These are phyloP conservation scores for cat (Felis catus) DNA, from an alignment of 2,113 vertebrate genomes.

Conservation along the genomic window DNA sequence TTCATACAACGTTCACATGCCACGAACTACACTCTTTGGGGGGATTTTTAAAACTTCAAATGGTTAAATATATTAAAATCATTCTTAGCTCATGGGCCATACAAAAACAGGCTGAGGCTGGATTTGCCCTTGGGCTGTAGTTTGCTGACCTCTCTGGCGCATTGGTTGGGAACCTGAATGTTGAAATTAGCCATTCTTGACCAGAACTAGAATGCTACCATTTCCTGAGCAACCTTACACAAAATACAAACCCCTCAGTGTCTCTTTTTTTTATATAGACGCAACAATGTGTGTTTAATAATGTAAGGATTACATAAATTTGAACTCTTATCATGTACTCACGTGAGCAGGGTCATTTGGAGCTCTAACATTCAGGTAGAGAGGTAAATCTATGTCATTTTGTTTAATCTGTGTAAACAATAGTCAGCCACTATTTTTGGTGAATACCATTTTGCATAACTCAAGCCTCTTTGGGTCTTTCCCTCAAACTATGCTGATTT, in stretches of 20 bases:
- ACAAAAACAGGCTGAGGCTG: neutral
- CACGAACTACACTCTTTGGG: neutral
- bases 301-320: neutral
- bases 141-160: neutral
- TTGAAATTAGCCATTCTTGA: neutral
- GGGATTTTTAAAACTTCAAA: neutral
- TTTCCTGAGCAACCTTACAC: neutral
- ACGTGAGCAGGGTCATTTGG: neutral
- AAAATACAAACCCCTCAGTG: neutral
- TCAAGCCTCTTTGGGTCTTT: neutral
- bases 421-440: neutral
- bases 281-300: neutral
- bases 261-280: neutral
- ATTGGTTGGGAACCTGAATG: neutral
- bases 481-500: neutral
- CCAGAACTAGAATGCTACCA: neutral
- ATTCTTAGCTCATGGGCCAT: neutral
- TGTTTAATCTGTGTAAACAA: neutral
- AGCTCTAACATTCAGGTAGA: neutral
- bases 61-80: neutral
- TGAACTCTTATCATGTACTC: neutral
- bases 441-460: neutral
- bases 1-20: neutral
- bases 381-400: neutral
- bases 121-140: neutral